Evolutionary conservation across 2,113 vertebrate species (phyloP).

Genomic region (Triplophysa rosa): DNA sequence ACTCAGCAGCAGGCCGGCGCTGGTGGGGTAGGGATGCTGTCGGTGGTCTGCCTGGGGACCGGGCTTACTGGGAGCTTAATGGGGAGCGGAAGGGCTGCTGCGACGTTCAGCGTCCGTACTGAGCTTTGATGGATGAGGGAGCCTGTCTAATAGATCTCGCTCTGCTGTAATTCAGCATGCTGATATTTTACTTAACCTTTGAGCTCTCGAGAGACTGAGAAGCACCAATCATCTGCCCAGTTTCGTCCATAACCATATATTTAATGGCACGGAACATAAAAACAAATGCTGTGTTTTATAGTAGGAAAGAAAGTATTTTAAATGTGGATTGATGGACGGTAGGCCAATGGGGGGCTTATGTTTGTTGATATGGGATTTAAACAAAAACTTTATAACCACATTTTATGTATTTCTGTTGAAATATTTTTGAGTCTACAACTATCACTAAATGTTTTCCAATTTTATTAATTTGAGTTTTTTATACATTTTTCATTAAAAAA

Average conservation of each 20-base stretch:
- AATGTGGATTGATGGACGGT: too few species aligned
- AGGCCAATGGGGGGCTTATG: too few species aligned
- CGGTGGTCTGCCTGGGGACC: constrained; percentile 41
- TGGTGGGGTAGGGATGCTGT: constrained; percentile 51
- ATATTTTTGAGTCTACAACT: too few species aligned
- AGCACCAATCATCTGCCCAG: constrained; percentile 34
- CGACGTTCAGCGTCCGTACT: constrained; percentile 47
- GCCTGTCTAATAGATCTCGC: constrained; percentile 60
- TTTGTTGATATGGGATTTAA: too few species aligned
- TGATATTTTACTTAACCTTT: constrained; percentile 70
- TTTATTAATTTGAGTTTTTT: too few species aligned
- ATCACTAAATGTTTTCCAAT: too few species aligned
- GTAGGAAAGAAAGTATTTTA: too few species aligned
- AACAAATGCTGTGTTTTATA: neutral
- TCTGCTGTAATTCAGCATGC: constrained; percentile 55
- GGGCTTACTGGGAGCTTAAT: constrained; percentile 67
- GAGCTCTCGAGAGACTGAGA: constrained; percentile 57
- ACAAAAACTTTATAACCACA: too few species aligned
- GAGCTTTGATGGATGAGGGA: constrained; percentile 63
- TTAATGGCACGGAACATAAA: neutral
- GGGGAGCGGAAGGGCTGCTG: constrained; percentile 51
- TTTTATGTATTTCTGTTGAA: too few species aligned
- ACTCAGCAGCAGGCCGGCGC: constrained; percentile 59
- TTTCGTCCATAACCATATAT: constrained; percentile 41
- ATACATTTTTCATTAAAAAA: too few species aligned